Evolutionary conservation across 1,140 invertebrate species (phyloP).

Genomic region (Zaprionus davidi): DNA sequence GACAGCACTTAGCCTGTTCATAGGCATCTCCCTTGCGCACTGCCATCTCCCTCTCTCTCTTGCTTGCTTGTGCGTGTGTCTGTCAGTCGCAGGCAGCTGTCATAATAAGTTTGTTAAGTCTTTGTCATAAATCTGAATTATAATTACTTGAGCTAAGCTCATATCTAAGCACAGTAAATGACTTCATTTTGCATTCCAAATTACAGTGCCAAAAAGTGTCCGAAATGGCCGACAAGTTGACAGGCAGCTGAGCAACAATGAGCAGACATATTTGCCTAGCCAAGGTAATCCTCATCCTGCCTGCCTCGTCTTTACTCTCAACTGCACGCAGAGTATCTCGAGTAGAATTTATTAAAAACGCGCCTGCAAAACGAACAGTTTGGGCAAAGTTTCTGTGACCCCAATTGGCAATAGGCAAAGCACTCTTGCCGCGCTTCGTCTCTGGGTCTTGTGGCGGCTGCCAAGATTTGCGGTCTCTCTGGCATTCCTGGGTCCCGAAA

Average conservation of each 20-base stretch:
- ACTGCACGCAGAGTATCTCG: slow-evolving; percentile 5
- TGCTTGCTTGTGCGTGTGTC: slow-evolving; percentile 15
- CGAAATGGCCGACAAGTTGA: slow-evolving; percentile 40
- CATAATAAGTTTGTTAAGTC: slow-evolving; percentile 69
- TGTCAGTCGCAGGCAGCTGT: slow-evolving; percentile 53
- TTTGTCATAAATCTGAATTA: slow-evolving; percentile 73
- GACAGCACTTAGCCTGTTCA: slow-evolving; percentile 17
- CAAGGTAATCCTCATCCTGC: background rate
- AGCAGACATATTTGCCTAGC: slow-evolving; percentile 16
- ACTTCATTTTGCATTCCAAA: slow-evolving; percentile 50
- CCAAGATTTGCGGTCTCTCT: slow-evolving; percentile 42
- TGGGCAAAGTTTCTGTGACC: slow-evolving; percentile 41
- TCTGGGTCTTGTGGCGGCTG: slow-evolving; percentile 46
- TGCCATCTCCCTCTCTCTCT: background rate
- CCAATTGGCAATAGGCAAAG: slow-evolving; percentile 2
- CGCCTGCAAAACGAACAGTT: slow-evolving; percentile 34
- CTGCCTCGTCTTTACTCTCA: background rate
- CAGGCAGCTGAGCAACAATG: background rate
- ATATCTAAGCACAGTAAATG: slow-evolving; percentile 25
- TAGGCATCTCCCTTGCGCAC: background rate
- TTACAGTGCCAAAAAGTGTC: background rate
- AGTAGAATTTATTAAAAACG: background rate
- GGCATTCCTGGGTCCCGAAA: slow-evolving; percentile 37
- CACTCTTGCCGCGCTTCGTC: background rate
- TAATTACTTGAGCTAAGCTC: slow-evolving; percentile 58